Evolutionary conservation across 1,140 invertebrate genomes (phyloP), one percentile per base, ranked within the genome.

Genomic region (Drosophila auraria): DNA sequence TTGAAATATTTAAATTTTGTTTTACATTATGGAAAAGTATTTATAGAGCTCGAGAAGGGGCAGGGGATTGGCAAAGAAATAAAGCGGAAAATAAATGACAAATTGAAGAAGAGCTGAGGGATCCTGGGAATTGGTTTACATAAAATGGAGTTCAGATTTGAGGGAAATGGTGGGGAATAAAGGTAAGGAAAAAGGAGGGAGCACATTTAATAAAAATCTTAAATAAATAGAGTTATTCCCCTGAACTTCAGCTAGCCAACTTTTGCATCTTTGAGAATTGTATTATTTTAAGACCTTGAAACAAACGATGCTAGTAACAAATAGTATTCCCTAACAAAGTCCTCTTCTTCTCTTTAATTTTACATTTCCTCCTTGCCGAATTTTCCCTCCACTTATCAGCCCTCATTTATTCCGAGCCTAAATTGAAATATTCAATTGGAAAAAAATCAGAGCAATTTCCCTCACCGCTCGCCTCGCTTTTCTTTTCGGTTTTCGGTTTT

Each of bases 1-100:
- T 71, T 69, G 68, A 71, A 71, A 70, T 47, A 70, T 71, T 71
- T 71, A 57, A 49, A 71, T 71, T 71, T 70, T 47, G 33, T 57
- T 57, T 71, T 27, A 71, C 68, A 71, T 70, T 57, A 38, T 61
- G 17, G 40, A 53, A 63, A 72, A 62, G 47, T 42, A 66, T 78
- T 76, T 76, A 72, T 57, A 60, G 27, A 57, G 54, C 54, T 38
- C 9, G 15, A 11, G n/a, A 15, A 0, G 30, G 17, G 25, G 7
- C 20, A 42, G 30, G 14, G 3, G 15, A n/a, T 9, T 23, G 61
- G 23, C 11, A 23, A 25, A 20, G 30, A 70, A 56, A 36, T 69
- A 70, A 69, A 56, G 53, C 33, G 70, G 44, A 59, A 72, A 71
- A 71, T 50, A 72, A 71, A 72, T 71, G 50, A 70, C 64, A 71